Conservation (phyloP, 2,888 invertebrate species). For the Caenorhabditis japonica region DNA sequence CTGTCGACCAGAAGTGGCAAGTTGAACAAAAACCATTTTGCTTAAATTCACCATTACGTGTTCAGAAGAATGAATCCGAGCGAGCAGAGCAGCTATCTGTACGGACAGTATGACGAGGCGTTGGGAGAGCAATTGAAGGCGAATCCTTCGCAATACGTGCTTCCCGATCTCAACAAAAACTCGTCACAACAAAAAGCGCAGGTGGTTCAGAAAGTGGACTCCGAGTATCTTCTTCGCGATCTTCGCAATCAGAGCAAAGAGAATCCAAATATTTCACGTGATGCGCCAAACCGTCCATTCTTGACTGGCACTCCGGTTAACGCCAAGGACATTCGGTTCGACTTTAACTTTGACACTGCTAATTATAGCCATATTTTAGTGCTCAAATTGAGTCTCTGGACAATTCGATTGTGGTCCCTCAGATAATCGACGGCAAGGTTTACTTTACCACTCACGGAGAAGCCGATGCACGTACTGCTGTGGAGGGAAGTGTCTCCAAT, state of each 20-base stretch:
- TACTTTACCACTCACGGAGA: conserved; percentile 50
- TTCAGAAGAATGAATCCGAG: conserved; percentile 33
- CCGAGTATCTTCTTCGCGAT: conserved; percentile 42
- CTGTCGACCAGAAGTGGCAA: too few relatives aligned
- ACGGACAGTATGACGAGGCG: conserved; percentile 28
- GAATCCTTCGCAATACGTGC: conserved; percentile 41
- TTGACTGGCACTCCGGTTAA: conserved; percentile 38
- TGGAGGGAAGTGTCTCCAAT: conserved; percentile 37
- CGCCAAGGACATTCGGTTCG: conserved; percentile 40
- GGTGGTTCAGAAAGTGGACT: conserved; percentile 17
- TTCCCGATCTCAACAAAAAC: conserved; percentile 40
- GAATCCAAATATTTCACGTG: conserved; percentile 19
- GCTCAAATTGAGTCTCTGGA: conserved; percentile 42
- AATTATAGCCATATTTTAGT: not conserved
- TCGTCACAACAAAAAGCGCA: conserved; percentile 24
- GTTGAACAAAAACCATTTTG: too few relatives aligned
- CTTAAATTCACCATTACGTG: too few relatives aligned
- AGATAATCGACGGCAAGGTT: conserved; percentile 46
- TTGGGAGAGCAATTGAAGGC: conserved; percentile 40
- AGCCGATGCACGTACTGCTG: conserved; percentile 41
- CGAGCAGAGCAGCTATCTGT: conserved; percentile 39
- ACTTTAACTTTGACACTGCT: not conserved
- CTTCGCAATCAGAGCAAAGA: conserved; percentile 38
- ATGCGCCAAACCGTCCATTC: conserved; percentile 46
- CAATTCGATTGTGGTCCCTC: conserved; percentile 45